Evolutionary conservation across 2,113 vertebrate genomes (phyloP).

Genomic region (Tretioscincus oriximinensis): DNA sequence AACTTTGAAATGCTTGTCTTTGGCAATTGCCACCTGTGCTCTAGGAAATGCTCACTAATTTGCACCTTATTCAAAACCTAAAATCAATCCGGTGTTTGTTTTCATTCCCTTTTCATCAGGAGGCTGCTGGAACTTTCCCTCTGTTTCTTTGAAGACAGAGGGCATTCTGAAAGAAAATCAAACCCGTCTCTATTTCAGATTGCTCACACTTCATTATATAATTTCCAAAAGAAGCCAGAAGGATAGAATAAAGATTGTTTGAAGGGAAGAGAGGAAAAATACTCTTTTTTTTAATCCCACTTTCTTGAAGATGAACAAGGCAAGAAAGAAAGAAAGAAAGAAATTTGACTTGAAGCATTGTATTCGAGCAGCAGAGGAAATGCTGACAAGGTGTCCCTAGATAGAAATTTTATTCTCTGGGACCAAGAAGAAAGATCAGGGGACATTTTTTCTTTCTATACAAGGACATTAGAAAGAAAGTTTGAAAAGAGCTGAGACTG

Average conservation of each 20-base stretch:
- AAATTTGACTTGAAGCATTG: slow-evolving; percentile 55
- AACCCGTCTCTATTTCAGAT: slow-evolving; percentile 49
- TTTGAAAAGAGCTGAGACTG: slow-evolving; percentile 43
- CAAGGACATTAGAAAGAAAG: slow-evolving; percentile 51
- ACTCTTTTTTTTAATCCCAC: not conserved
- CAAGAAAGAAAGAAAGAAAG: slow-evolving; percentile 55
- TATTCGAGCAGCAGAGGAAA: slow-evolving; percentile 42
- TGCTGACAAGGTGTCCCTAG: slow-evolving; percentile 46
- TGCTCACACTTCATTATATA: slow-evolving; percentile 54
- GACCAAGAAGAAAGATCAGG: slow-evolving; percentile 42
- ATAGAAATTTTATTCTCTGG: slow-evolving; percentile 41
- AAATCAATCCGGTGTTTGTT: slow-evolving; percentile 41
- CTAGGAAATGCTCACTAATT: slow-evolving; percentile 70
- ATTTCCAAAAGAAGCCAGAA: slow-evolving; percentile 61
- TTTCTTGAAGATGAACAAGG: slow-evolving; percentile 52
- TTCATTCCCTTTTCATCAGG: slow-evolving; percentile 59
- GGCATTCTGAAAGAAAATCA: slow-evolving; percentile 53
- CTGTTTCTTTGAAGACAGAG: slow-evolving; percentile 8
- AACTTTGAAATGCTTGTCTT: slow-evolving; percentile 61
- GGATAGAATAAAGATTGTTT: slow-evolving; percentile 38
- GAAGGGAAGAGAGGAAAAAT: slow-evolving; percentile 57
- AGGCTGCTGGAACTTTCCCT: slow-evolving; percentile 15
- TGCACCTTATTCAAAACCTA: slow-evolving; percentile 63
- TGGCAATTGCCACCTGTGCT: slow-evolving; percentile 59
- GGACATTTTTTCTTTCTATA: slow-evolving; percentile 43